Percentiles rank a stretch among this genome's conserved stretches.
Evolutionary conservation across 2,888 invertebrate genomes (phyloP).

Genomic region (Metallyticus violacea): DNA sequence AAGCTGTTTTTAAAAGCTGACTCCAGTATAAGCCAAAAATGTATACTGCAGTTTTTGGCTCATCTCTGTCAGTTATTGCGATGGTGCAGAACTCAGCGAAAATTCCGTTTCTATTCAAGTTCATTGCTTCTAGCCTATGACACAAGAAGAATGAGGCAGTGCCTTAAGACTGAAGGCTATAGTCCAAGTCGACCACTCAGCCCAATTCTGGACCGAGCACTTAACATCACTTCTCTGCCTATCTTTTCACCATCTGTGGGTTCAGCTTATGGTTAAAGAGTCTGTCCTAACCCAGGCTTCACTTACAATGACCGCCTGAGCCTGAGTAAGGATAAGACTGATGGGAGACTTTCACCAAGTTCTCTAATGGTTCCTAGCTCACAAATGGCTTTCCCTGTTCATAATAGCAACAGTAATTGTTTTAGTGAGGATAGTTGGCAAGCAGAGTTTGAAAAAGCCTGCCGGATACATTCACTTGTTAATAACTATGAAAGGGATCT

Average conservation of each 20-base stretch:
- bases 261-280: background rate
- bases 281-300: background rate
- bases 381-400: background rate
- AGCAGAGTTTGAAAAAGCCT: slow-evolving; percentile 47
- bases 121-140: slow-evolving; percentile 90
- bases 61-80: slow-evolving; percentile 66
- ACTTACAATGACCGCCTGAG: background rate
- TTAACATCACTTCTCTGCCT: background rate
- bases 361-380: background rate
- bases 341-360: background rate
- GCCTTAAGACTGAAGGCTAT: slow-evolving; percentile 37
- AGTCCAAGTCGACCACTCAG: slow-evolving; percentile 13
- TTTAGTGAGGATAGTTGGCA: slow-evolving; percentile 47
- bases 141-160: slow-evolving; percentile 58
- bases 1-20: slow-evolving; percentile 68
- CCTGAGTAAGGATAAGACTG: background rate
- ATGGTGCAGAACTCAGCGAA: slow-evolving; percentile 67
- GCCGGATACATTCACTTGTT: slow-evolving; percentile 62
- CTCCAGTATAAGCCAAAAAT: slow-evolving; percentile 54
- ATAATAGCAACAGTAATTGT: background rate
- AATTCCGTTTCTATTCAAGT: slow-evolving; percentile 71
- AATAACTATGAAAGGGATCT: slow-evolving; percentile 67
- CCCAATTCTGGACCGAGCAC: slow-evolving; percentile 10
- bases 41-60: slow-evolving; percentile 66
- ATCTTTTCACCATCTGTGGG: background rate